Evolutionary conservation across 2,888 invertebrate species (phyloP).

Genomic region (Campaea margaritaria): DNA sequence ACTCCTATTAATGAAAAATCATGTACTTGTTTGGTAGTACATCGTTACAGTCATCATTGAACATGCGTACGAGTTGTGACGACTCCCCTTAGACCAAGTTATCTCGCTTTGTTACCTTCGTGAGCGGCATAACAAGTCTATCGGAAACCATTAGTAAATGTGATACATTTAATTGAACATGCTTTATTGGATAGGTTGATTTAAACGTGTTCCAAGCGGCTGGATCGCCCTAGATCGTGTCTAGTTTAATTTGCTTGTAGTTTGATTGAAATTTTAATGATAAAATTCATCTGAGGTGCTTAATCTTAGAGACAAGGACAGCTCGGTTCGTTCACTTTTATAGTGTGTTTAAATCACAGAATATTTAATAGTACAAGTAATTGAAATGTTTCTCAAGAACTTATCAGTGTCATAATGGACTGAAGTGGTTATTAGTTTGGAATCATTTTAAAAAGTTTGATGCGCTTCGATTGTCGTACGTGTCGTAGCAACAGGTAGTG

Average conservation of each 20-base stretch:
- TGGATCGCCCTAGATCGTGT: slow-evolving; percentile 37
- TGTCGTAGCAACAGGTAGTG: no score
- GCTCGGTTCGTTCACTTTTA: slow-evolving; percentile 29
- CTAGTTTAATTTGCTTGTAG: slow-evolving; percentile 22
- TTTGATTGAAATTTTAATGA: slow-evolving; percentile 32
- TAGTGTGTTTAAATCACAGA: slow-evolving; percentile 16
- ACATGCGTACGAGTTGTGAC: slow-evolving; percentile 66
- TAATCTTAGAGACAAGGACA: slow-evolving; percentile 24
- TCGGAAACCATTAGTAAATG: slow-evolving; percentile 74
- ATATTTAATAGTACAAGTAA: slow-evolving; percentile 6
- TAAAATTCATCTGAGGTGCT: slow-evolving; percentile 22
- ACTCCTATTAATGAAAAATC: slow-evolving; percentile 64
- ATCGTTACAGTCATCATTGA: slow-evolving; percentile 73
- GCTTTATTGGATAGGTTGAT: slow-evolving; percentile 56
- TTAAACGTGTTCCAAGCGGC: slow-evolving; percentile 40
- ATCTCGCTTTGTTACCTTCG: slow-evolving; percentile 80
- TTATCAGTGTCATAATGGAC: no score
- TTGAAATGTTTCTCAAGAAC: neutral
- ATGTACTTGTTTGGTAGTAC: slow-evolving; percentile 61
- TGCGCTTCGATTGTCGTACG: no score
- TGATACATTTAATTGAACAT: slow-evolving; percentile 67
- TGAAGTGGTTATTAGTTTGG: no score
- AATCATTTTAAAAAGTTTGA: no score
- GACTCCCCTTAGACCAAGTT: slow-evolving; percentile 67
- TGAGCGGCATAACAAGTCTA: slow-evolving; percentile 77